Evolutionary conservation across 2,113 vertebrate genomes (phyloP), one percentile per base, ranked within the genome.

Genomic region (Apteryx mantelli): DNA sequence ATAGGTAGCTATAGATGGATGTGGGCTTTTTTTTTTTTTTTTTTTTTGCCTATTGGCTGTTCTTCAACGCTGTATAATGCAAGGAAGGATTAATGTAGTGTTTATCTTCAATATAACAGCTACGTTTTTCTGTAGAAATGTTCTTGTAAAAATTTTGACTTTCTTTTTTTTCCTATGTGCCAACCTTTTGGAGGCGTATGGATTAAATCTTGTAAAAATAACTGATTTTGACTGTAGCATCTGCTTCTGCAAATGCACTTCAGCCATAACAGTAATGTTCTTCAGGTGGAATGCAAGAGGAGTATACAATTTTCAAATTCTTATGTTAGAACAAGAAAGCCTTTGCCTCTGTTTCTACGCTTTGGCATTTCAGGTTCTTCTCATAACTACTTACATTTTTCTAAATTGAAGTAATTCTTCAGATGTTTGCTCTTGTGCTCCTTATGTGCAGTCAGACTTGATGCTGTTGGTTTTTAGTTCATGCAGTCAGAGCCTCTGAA

Each of bases 61-160:
- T 53, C 25, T 71, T 16, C 46, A 38, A 71, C 10, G 7, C 42
- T n/a, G 50, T 26, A 5, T 1, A 60, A 52, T 38, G 42, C 19
- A 30, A 9, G 80, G 40, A 71, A 55, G 80, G 69, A 61, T 74
- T 21, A 22, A 1, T 55, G 32, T 36, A 3, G 8, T 5, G 3
- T 19, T 61, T 9, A 5, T 25, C 18, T 53, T 46, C 50, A 11
- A 0, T 6, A 1, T 3, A 6, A 2, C 46, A 5, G 30, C 34
- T 63, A 9, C 4, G 21, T 53, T 42, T 50, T 38, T 87, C 20
- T 55, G 34, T 38, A 19, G 34, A 60, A 60, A 25, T 25, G 17
- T 20, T 74, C 56, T 60, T 85, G 7, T 65, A 25, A 56, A 83
- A 46, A 17, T 34, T 10, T 20, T 64, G 34, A 55, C 25, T 9